Conservation (phyloP, 2,888 invertebrate species). For the Aquatica leii region DNA sequence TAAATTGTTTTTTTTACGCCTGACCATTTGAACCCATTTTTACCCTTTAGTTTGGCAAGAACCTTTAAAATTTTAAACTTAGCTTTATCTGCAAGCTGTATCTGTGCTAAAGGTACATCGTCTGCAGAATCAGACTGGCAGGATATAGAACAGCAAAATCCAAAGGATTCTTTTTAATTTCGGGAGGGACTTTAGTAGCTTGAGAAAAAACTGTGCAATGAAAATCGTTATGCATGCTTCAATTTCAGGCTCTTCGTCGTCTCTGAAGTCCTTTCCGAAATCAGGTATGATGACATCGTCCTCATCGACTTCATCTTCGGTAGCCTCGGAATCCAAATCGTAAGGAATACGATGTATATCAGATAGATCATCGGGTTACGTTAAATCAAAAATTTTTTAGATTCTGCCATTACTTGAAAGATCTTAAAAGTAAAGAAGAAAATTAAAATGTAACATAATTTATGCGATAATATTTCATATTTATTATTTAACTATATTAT, state of each 20-base stretch:
- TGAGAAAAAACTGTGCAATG: too few species aligned
- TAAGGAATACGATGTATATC: not conserved
- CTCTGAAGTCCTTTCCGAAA: too few species aligned
- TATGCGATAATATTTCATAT: too few species aligned
- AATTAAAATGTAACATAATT: too few species aligned
- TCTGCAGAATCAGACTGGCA: not conserved
- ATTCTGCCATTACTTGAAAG: not conserved
- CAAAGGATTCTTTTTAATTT: too few species aligned
- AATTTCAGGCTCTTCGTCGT: slow-evolving; percentile 4
- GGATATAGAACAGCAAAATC: not conserved
- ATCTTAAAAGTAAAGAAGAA: too few species aligned
- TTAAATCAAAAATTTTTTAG: not conserved
- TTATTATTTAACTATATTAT: too few species aligned
- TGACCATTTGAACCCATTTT: slow-evolving; percentile 25
- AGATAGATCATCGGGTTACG: not conserved
- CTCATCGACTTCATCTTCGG: too few species aligned
- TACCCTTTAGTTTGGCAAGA: slow-evolving; percentile 18
- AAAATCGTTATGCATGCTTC: too few species aligned
- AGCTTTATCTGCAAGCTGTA: not conserved
- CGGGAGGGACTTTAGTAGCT: too few species aligned
- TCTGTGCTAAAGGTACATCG: too few species aligned
- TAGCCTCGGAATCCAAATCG: not conserved
- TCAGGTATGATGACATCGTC: too few species aligned
- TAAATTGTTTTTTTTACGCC: slow-evolving; percentile 16
- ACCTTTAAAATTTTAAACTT: not conserved